These are phyloP conservation scores for Pollenia amentaria DNA, from an alignment of 2,888 invertebrate species.

Conservation along the genomic window DNA sequence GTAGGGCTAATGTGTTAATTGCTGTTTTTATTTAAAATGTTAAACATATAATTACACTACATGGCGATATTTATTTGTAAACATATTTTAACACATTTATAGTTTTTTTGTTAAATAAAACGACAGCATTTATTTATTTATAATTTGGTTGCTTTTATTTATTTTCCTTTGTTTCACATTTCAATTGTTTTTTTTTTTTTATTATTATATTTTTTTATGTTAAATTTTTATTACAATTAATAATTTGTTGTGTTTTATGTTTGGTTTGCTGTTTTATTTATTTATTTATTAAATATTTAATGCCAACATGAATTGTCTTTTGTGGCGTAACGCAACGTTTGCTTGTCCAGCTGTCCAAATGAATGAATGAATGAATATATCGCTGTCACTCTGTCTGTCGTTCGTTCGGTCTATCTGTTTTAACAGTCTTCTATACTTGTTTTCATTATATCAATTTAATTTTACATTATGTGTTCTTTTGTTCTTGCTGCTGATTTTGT, in stretches of 20 bases:
- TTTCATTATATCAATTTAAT: conserved; percentile 42
- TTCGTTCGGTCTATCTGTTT: not conserved
- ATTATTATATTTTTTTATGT: conserved; percentile 24
- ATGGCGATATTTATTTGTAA: not conserved
- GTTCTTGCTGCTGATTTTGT: conserved; percentile 26
- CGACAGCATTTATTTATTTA: conserved; percentile 34
- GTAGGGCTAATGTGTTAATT: too few species aligned
- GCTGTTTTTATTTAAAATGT: too few species aligned
- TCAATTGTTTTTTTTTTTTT: conserved; percentile 36
- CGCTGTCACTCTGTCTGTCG: conserved; percentile 5
- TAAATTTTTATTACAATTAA: conserved; percentile 53
- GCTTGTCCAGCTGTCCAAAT: conserved; percentile 33
- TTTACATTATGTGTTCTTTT: conserved; percentile 38
- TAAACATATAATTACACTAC: too few species aligned
- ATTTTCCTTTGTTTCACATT: conserved; percentile 53
- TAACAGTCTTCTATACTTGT: conserved; percentile 1
- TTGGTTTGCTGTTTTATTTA: conserved; percentile 9
- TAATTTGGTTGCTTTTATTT: conserved; percentile 53
- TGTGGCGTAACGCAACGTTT: conserved; percentile 7
- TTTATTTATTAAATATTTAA: conserved; percentile 15
- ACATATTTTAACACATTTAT: not conserved
- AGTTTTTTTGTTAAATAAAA: not conserved
- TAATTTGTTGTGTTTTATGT: conserved; percentile 33
- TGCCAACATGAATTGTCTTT: conserved; percentile 53
- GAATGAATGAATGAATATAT: conserved; percentile 10